A percentile compares a stretch with the other conserved stretches of the same genome.
Evolutionary conservation across 2,113 vertebrate genomes (phyloP).

Genomic region (Onychostoma macrolepis): DNA sequence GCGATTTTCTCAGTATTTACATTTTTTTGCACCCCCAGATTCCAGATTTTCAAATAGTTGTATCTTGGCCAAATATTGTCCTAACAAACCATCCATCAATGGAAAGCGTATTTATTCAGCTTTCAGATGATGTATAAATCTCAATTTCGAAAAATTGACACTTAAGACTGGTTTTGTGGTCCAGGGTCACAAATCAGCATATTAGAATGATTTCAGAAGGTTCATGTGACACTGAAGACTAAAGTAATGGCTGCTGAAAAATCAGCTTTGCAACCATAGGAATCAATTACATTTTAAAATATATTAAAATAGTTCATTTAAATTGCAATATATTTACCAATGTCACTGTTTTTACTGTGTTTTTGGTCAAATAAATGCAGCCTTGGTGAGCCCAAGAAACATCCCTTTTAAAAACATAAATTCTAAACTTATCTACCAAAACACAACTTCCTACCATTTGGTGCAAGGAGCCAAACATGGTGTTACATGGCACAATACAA

Average conservation of each 20-base stretch:
- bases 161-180: no score
- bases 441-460: conserved; percentile 85
- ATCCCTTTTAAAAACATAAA: neutral
- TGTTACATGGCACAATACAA: conserved; percentile 95
- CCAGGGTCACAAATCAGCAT: neutral
- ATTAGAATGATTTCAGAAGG: neutral
- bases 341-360: neutral
- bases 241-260: neutral
- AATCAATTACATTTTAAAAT: neutral
- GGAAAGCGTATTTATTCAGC: no score
- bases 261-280: neutral
- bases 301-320: no score
- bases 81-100: no score
- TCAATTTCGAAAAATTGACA: no score
- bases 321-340: no score
- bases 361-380: neutral
- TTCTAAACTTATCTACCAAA: neutral
- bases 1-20: no score
- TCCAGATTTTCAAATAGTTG: no score
- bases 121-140: no score
- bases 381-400: neutral
- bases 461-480: conserved; percentile 97
- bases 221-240: neutral
- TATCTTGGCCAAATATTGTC: no score
- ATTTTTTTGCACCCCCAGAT: no score